These are phyloP conservation scores for Tribolium freemani DNA, from an alignment of 2,888 invertebrate species.

Conservation along the genomic window DNA sequence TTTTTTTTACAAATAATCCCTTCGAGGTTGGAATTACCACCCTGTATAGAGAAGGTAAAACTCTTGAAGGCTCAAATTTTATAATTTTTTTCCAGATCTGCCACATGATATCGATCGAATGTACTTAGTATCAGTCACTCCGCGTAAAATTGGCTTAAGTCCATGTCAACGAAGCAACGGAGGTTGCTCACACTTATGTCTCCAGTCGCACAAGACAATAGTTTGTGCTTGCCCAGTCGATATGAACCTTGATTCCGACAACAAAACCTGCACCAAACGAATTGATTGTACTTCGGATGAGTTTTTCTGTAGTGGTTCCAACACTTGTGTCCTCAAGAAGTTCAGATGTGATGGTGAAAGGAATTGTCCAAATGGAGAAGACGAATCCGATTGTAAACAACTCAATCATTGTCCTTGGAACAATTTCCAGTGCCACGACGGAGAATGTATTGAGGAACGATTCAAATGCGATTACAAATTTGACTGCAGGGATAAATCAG, in stretches of 20 bases:
- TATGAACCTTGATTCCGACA: conserved; percentile 70
- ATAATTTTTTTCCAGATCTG: conserved; percentile 54
- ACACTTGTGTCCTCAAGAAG: conserved; percentile 66
- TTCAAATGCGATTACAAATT: conserved; percentile 69
- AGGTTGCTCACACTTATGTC: conserved; percentile 83
- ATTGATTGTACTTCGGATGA: conserved; percentile 67
- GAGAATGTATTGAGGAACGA: conserved; percentile 68
- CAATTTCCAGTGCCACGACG: conserved; percentile 71
- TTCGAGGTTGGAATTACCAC: too few relatives aligned
- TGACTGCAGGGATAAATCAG: conserved; percentile 73
- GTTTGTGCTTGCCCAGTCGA: conserved; percentile 79
- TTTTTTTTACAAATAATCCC: too few relatives aligned
- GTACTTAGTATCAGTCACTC: conserved; percentile 70
- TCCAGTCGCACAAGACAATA: conserved; percentile 66
- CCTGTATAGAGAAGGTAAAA: too few relatives aligned
- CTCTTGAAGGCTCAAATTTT: neutral
- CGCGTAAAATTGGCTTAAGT: conserved; percentile 66
- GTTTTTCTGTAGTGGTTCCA: conserved; percentile 67
- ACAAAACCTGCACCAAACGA: conserved; percentile 72
- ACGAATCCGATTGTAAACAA: conserved; percentile 63
- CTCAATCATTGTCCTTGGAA: conserved; percentile 63
- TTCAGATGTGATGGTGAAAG: conserved; percentile 62
- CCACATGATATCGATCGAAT: conserved; percentile 61
- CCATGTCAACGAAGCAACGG: conserved; percentile 74
- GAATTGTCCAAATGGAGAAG: conserved; percentile 65